Base-by-base conservation (phyloP, 2,888 invertebrate species). In the Nemotelus pantherinus region DNA sequence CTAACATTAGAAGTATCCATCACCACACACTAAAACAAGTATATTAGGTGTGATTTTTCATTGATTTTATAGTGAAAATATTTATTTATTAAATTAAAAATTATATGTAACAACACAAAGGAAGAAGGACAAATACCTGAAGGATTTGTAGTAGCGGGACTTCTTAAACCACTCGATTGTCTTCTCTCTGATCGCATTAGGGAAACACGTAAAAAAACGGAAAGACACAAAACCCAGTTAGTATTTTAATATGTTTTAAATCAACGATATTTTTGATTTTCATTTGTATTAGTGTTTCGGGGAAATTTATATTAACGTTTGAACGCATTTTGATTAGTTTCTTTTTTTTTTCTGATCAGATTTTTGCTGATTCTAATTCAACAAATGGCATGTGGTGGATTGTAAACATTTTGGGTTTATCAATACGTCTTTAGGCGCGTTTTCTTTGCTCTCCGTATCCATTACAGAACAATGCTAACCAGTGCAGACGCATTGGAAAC, bases 141-240 rank as follows among this genome's bases (percentile, higher is more conserved):
- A 75, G 82, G 81, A 75, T 77, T 79, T 43, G 82, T 77, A 43
- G 83, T 80, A 41, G 83, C 83, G 48, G 83, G 83, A 80, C 83
- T 83, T 81, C 82, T 78, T 47, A 83, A 80, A 78, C 83, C 83
- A 79, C 82, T 82, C 9, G 83, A 82, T 79, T 81, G 81, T 78
- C 82, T 80, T 77, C 83, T 80, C 79, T 82, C 83, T 83, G 74
- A 63, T 74, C 60, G 48, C 63, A 65, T 76, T 64, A 44, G 43
- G 25, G 43, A 10, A 65, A 65, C 25, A 25, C 25, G 25, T 25
- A 47, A 72, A 76, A 76, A 39, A 64, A 65, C 64, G 47, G 65
- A 43, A 53, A 65, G 65, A 76, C 53, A 76, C 76, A 76, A 76
- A n/a, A 44, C 72, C 53, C 3, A 57, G 65, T 74, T 74, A 74